phyloP scores from a whole-genome alignment of 2,888 invertebrate genomes.

The Lysandra bellargus region DNA sequence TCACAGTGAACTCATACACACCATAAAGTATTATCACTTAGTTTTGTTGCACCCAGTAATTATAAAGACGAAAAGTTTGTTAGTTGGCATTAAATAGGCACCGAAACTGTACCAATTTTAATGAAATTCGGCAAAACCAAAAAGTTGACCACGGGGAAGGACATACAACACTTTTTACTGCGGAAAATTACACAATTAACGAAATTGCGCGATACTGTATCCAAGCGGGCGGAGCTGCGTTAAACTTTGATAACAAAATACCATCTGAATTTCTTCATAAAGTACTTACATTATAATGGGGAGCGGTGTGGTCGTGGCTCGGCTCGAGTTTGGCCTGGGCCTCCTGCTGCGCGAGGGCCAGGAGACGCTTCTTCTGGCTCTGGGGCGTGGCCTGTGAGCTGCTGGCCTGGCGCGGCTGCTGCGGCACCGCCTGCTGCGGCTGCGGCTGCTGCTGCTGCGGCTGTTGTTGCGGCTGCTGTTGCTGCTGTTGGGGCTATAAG shows the following conservation, averaged over 20 bases:
- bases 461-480: constrained; percentile 34
- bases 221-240: too few relatives aligned
- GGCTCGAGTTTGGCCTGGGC: constrained; percentile 78
- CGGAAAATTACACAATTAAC: too few relatives aligned
- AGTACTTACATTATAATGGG: constrained; percentile 54
- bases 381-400: constrained; percentile 78
- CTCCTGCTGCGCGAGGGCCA: constrained; percentile 87
- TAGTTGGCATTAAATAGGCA: background rate
- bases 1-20: too few relatives aligned
- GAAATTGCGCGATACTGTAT: too few relatives aligned
- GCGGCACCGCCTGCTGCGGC: constrained; percentile 44
- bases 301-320: constrained; percentile 62
- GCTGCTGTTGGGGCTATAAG: constrained; percentile 10
- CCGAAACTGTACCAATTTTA: too few relatives aligned
- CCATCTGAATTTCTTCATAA: background rate
- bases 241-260: background rate
- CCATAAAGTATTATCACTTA: too few relatives aligned
- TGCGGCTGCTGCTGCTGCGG: constrained; percentile 39
- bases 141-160: too few relatives aligned
- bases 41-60: too few relatives aligned
- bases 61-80: background rate
- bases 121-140: too few relatives aligned
- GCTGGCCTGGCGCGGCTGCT: constrained; percentile 43
- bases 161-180: too few relatives aligned
- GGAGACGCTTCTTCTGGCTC: constrained; percentile 92